A percentile compares a stretch with the other conserved stretches of the same genome.
Conservation (phyloP, 30 jellyfish, hydroid and myxozoan genomes). For the Cassiopea andromeda region DNA sequence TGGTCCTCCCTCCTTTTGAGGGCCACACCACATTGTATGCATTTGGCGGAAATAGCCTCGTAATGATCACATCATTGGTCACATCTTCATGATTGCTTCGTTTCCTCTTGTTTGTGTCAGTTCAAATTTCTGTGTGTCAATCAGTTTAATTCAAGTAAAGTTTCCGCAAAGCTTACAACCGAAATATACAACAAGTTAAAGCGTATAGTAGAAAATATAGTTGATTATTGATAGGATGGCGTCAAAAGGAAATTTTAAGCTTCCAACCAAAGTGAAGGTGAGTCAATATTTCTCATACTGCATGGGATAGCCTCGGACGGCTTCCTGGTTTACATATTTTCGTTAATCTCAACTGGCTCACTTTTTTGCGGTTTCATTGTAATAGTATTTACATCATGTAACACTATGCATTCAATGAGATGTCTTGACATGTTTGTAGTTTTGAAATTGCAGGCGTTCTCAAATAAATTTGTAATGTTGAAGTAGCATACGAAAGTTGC, state of each 20-base stretch:
- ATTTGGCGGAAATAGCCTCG: slow-evolving; percentile 8
- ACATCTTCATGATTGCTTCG: neutral
- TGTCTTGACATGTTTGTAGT: neutral
- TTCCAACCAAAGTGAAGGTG: slow-evolving; percentile 63
- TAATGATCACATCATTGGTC: neutral
- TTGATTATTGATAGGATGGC: slow-evolving; percentile 24
- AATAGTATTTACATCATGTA: neutral
- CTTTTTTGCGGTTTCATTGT: neutral
- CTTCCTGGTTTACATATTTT: neutral
- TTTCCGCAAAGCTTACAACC: neutral
- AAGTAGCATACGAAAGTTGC: no score
- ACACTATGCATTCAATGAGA: neutral
- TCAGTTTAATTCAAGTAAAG: neutral
- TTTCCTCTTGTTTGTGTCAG: slow-evolving; percentile 1
- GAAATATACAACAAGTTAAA: neutral
- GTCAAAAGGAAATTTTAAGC: slow-evolving; percentile 50
- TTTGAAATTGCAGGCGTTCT: no score
- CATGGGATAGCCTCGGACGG: neutral
- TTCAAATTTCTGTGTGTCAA: slow-evolving; percentile 6
- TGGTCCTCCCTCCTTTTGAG: no score
- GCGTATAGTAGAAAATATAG: neutral
- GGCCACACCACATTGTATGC: neutral
- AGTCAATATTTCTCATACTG: neutral
- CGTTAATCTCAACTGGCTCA: neutral
- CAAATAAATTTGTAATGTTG: no score